Base-by-base conservation (phyloP, 2,888 invertebrate genomes). In the Polylopha cassiicola region DNA sequence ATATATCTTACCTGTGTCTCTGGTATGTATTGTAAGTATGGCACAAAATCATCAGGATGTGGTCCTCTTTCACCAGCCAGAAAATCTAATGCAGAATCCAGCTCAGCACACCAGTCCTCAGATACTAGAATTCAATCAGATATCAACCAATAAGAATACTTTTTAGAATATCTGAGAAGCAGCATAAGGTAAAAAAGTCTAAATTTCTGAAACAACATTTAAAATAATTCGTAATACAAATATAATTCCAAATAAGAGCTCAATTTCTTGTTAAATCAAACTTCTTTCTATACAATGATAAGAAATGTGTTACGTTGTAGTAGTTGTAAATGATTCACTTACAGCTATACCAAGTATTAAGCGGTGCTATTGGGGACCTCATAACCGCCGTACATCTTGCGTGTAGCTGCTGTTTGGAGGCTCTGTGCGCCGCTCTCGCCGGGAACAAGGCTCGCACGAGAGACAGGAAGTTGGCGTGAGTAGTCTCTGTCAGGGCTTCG, bases 371-470 rank as follows among this genome's bases (percentile, higher is more conserved):
- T 0, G 94, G 93, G 61, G 93, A 93, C 33, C 89, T 87, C 61
- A 94, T 89, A 88, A 95, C 95, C 1, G 89, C 87, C 34, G 88
- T 81, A 14, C 95, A 87, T 29, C 92, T 86, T 53, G 92, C 88
- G 64, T 93, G 91, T 73, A 97, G 73, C 62, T 93, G 91, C 3
- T 87, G 86, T 46, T 92, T 89, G 14, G 92, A 92, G 73, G 96
- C 93, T 26, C 96, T 88, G 61, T 95, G 95, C 50, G 96, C 95
- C 1, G 91, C 89, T 3, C 94, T 91, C 0, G 95, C 93, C 34
- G 93, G 93, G 58, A 98, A 94, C 41, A 97, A 88, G 58, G 96
- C 97, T 3, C 97, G 88, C 15, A 98, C 88, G 23, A 98, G 76
- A 1, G 95, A 94, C 70, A 98, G 90, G 86, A 95, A 98, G 68